Base-by-base conservation (phyloP, 2,888 invertebrate species). In the Trachelus stipa region DNA sequence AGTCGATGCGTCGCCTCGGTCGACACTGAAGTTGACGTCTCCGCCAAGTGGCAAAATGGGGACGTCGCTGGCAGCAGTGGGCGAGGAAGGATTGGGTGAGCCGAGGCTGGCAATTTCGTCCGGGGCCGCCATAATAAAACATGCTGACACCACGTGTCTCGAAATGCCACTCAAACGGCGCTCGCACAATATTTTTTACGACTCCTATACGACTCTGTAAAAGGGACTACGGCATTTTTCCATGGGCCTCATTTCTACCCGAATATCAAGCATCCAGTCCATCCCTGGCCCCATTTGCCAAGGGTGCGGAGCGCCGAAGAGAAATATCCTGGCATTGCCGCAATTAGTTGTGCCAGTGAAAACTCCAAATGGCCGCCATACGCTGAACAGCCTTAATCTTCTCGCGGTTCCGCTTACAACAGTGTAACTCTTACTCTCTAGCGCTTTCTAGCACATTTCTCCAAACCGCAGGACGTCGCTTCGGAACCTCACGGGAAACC, bases 331-430 rank as follows among this genome's bases (percentile, higher is more conserved):
- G 40, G 40, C 40, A 40, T 80, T 81, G 85, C 81, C 76, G 84
- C 85, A 87, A 87, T 87, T 87, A 87, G 85, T 85, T 82, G 83
- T 80, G 79, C 81, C 82, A 83, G 84, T 81, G 76, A 82, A 77
- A 83, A 81, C 78, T 80, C 76, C 84, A 80, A 84, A 82, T 82
- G 80, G 78, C 77, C 82, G 79, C 80, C 82, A 80, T 76, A 77
- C 78, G 77, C 68, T 12, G 37, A 40, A 15, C 75, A 68, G 35
- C n/a, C 34, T 35, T 71, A 56, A 31, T 34, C 12, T 75, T 37
- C 56, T n/a, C 23, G n/a, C 56, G 69, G 30, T 69, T n/a, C 33
- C 11, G 37, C 31, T 80, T 73, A 1, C 56, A 73, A 30, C 73
- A 76, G 68, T 76, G 73, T 68, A 69, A 31, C n/a, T 77, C 68